Conservation (phyloP, 2,113 vertebrate genomes). For the Equus przewalskii region DNA sequence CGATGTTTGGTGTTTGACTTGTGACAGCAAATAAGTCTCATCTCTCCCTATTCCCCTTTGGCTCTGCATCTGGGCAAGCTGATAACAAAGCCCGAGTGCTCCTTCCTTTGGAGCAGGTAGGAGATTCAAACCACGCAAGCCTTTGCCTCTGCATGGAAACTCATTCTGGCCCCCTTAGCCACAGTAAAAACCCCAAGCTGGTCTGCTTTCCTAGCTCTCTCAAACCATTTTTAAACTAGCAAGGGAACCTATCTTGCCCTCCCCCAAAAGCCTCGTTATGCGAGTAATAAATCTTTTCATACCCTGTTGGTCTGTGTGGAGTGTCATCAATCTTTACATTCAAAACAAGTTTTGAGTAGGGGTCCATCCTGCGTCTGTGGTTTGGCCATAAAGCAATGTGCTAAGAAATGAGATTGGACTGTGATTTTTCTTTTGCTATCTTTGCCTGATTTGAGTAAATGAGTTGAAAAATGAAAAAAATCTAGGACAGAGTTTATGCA, state of each 20-base stretch:
- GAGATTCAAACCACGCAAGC: neutral
- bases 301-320: neutral
- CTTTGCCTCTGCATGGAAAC: neutral
- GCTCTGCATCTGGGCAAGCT: neutral
- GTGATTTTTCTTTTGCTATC: neutral
- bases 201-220: neutral
- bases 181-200: neutral
- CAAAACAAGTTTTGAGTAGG: neutral
- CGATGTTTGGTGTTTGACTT: neutral
- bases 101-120: neutral
- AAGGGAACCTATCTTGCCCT: neutral
- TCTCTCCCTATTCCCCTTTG: neutral
- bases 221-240: neutral
- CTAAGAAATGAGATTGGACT: neutral
- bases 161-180: accelerated
- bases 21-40: neutral
- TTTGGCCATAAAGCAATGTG: neutral
- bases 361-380: neutral
- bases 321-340: neutral
- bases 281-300: neutral
- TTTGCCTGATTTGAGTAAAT: neutral
- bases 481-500: neutral
- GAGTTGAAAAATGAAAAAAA: neutral
- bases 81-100: neutral
- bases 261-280: neutral